These are phyloP conservation scores for Anthopleura xanthogrammica DNA, from an alignment of 92 coral and sea anemone species.

Conservation along the genomic window DNA sequence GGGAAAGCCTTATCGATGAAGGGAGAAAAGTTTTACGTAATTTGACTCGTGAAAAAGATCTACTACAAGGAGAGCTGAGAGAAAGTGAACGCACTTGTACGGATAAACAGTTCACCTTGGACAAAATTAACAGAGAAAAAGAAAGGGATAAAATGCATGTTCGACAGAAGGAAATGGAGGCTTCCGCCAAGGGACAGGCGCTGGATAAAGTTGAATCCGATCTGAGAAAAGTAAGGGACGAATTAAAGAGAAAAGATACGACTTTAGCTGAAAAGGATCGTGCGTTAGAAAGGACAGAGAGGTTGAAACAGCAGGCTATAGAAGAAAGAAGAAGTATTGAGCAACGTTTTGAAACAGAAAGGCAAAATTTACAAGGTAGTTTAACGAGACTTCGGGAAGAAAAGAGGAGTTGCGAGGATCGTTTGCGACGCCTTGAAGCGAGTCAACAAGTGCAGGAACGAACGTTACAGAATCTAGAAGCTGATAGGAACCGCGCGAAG, in stretches of 20 bases:
- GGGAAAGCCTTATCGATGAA: constrained; percentile 46
- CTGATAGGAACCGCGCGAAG: constrained; percentile 54
- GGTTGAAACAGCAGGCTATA: constrained; percentile 29
- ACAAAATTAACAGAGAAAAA: constrained; percentile 62
- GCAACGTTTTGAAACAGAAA: constrained; percentile 47
- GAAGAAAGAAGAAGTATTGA: constrained; percentile 46
- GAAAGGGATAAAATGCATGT: constrained; percentile 63
- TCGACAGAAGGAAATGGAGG: constrained; percentile 48
- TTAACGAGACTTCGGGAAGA: constrained; percentile 51
- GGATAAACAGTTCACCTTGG: constrained; percentile 68
- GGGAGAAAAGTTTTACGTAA: constrained; percentile 47
- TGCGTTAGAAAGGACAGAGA: constrained; percentile 49
- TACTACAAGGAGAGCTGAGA: constrained; percentile 45
- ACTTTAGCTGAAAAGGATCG: constrained; percentile 53
- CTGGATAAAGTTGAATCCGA: constrained; percentile 47
- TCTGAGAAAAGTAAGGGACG: constrained; percentile 41
- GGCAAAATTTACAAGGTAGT: constrained; percentile 42
- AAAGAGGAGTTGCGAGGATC: constrained; percentile 57
- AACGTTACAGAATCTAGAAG: constrained; percentile 60
- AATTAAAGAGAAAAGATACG: constrained; percentile 42
- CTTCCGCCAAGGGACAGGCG: constrained; percentile 56
- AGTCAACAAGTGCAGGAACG: constrained; percentile 51
- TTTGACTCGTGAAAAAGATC: constrained; percentile 55
- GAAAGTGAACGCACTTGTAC: constrained; percentile 48
- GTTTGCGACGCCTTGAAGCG: constrained; percentile 51